Evolutionary conservation across 2,797 vertebrate genomes (phyloP), one percentile per base, ranked within the genome.

Genomic region (Acomys russatus): DNA sequence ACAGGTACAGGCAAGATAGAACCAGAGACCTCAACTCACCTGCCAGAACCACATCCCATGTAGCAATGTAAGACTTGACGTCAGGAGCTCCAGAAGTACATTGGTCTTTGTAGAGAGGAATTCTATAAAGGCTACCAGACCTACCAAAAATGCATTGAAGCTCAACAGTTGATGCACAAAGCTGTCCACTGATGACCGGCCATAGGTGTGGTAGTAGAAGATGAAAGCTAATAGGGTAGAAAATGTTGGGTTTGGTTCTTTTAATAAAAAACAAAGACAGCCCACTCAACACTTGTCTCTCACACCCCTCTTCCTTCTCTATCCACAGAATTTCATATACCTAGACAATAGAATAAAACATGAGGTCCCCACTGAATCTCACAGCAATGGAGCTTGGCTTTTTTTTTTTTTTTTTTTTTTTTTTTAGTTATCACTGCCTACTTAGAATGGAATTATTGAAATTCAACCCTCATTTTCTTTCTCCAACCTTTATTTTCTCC

Each of bases 41-140:
- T 99, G 99, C 99, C 99, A 99, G 98, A 99, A 99, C 99, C 99
- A 99, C 98, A 98, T 99, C 30, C 99, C 99, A 95, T 99, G 99
- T 92, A 99, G 98, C 84, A 99, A 86, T 6, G 99, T 98, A 51
- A 99, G 98, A 71, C 99, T 98, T 86, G 98, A 98, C 88, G 99
- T 98, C 92, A 99, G 98, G 96, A 99, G 99, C 97, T 99, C 99
- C 92, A 99, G 98, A 14, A 99, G 96, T 33, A 99, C 97, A 97
- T 99, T 99, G 3, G 98, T 99, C 33, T 99, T 98, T 88, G 99
- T 98, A 88, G 99, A 99, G 79, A 99, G 99, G 77, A 99, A 97
- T 98, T 99, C 99, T 94, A 99, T 88, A 94, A 99, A 99, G 94
- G 98, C 97, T 18, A 99, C 96, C 0, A 99, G 49, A 25, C 99